phyloP scores from a whole-genome alignment of 2,888 invertebrate species.

The Idaea dimidiata region DNA sequence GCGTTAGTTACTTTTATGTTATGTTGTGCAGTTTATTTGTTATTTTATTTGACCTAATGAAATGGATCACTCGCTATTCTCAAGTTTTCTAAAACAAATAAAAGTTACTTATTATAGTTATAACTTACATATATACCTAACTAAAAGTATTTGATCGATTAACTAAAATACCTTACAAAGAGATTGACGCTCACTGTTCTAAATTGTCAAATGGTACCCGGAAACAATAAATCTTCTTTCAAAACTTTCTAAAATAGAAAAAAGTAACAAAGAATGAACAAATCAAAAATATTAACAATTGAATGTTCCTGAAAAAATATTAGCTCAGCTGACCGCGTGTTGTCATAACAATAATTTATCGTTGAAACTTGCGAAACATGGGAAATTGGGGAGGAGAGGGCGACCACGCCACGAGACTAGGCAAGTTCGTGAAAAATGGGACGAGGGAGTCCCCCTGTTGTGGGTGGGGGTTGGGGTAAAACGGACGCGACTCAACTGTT shows the following conservation, averaged over 20 bases:
- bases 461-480: slow-evolving; percentile 27
- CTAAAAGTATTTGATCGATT: not conserved
- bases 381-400: slow-evolving; percentile 38
- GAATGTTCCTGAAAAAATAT: slow-evolving; percentile 25
- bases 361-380: slow-evolving; percentile 56
- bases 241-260: not conserved
- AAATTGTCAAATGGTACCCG: not conserved
- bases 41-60: not conserved
- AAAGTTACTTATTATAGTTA: no score
- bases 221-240: not conserved
- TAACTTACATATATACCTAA: no score
- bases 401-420: slow-evolving; percentile 46
- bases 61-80: not conserved
- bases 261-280: slow-evolving; percentile 11
- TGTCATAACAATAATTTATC: slow-evolving; percentile 58
- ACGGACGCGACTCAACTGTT: slow-evolving; percentile 57
- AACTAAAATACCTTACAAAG: not conserved
- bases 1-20: no score
- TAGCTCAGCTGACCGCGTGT: slow-evolving; percentile 61
- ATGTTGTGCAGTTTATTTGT: no score
- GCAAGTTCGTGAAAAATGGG: slow-evolving; percentile 66
- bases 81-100: no score
- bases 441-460: slow-evolving; percentile 32
- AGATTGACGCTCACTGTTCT: not conserved
- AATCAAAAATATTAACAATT: slow-evolving; percentile 20